A percentile compares a stretch with the other conserved stretches of the same genome.
These are phyloP conservation scores for Turnix velox DNA, from an alignment of 2,113 vertebrate genomes.

Conservation along the genomic window DNA sequence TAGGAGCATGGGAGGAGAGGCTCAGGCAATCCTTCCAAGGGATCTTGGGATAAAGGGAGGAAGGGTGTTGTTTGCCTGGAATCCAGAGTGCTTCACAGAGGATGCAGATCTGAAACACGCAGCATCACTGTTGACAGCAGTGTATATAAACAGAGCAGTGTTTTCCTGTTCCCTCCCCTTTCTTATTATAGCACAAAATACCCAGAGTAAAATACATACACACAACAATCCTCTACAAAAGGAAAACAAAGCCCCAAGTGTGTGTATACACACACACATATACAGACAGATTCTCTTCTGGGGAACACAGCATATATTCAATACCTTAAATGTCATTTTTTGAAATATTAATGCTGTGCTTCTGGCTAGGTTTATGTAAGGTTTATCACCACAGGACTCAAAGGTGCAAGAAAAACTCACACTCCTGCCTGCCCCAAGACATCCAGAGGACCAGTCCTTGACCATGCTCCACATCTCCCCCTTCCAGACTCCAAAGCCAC, in stretches of 20 bases:
- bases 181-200: slow-evolving; percentile 49
- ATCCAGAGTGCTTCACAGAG: neutral
- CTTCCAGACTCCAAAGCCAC: neutral
- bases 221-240: slow-evolving; percentile 13
- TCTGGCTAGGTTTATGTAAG: neutral
- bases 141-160: slow-evolving; percentile 27
- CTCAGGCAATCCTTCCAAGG: neutral
- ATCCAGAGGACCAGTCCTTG: rapidly evolving
- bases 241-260: slow-evolving; percentile 45
- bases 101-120: neutral
- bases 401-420: neutral
- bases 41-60: neutral
- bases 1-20: neutral
- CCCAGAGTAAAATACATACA: slow-evolving; percentile 42
- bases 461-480: rapidly evolving
- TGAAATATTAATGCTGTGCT: slow-evolving; percentile 7
- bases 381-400: neutral
- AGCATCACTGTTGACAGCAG: slow-evolving; percentile 6
- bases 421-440: neutral
- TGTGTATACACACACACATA: neutral
- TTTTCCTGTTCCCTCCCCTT: slow-evolving; percentile 11
- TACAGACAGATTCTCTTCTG: neutral
- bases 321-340: slow-evolving; percentile 3
- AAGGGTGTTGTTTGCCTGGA: neutral
- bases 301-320: neutral